Evolutionary conservation across 2,113 vertebrate species (phyloP).

Genomic region (Nematolebias whitei): DNA sequence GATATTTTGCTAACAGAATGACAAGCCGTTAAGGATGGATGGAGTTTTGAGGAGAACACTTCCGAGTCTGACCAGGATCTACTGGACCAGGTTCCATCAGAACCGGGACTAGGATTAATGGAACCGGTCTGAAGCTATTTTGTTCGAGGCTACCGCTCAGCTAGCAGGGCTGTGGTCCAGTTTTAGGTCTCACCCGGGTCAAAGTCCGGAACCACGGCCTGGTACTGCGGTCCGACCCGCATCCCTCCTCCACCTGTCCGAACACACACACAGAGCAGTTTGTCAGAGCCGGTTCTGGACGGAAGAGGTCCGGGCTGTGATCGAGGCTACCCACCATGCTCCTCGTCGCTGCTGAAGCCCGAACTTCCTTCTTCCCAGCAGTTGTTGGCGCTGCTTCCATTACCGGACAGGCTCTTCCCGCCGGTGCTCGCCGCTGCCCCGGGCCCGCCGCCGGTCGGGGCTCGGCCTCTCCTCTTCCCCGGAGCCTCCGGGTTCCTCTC

Average conservation of each 20-base stretch:
- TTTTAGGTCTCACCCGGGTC: slow-evolving; percentile 84
- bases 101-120: background rate
- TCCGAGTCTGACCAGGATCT: no score
- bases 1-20: no score
- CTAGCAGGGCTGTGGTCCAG: background rate
- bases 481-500: slow-evolving; percentile 87
- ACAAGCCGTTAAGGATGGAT: no score
- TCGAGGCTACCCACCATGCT: slow-evolving; percentile 88
- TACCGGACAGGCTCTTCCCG: slow-evolving; percentile 88
- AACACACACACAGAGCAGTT: slow-evolving; percentile 13
- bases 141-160: slow-evolving; percentile 67
- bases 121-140: background rate
- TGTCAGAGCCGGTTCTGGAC: background rate
- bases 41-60: no score
- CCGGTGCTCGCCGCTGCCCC: slow-evolving; percentile 59
- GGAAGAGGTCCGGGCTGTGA: slow-evolving; percentile 9
- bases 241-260: slow-evolving; percentile 88
- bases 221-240: slow-evolving; percentile 90
- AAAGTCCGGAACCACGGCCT: slow-evolving; percentile 91
- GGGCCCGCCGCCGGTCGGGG: slow-evolving; percentile 62
- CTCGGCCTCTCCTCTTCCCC: slow-evolving; percentile 87
- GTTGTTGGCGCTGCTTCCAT: slow-evolving; percentile 84
- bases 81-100: no score
- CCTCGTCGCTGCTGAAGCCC: slow-evolving; percentile 92
- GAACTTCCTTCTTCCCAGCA: slow-evolving; percentile 94